phyloP scores from a whole-genome alignment of 1,140 invertebrate species.

The Aleiodes sp. region DNA sequence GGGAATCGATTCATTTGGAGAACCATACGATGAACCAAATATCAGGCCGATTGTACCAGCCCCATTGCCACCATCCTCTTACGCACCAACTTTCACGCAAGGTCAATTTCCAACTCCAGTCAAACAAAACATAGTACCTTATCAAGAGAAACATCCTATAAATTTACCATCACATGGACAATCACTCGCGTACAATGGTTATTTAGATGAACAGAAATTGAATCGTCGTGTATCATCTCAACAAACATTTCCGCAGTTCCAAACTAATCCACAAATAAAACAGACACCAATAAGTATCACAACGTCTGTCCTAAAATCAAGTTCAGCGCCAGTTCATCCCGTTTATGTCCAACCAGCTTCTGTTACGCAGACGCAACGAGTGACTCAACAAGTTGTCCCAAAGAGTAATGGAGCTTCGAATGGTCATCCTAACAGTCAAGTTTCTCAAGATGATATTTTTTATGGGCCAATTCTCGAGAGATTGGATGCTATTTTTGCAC shows the following conservation, averaged over 20 bases:
- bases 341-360: slow-evolving; percentile 4
- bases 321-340: background rate
- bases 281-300: slow-evolving; percentile 2
- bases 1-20: slow-evolving; percentile 60
- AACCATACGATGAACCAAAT: slow-evolving; percentile 46
- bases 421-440: slow-evolving; percentile 24
- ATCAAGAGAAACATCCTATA: slow-evolving; percentile 40
- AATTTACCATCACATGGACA: slow-evolving; percentile 44
- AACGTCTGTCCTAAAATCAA: background rate
- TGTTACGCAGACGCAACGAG: slow-evolving; percentile 2
- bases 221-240: slow-evolving; percentile 39
- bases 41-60: slow-evolving; percentile 23
- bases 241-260: slow-evolving; percentile 24
- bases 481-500: slow-evolving; percentile 77
- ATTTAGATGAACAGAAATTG: slow-evolving; percentile 45
- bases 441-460: slow-evolving; percentile 73
- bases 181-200: slow-evolving; percentile 55
- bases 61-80: slow-evolving; percentile 15
- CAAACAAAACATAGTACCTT: slow-evolving; percentile 8
- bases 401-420: background rate
- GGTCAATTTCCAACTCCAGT: slow-evolving; percentile 40
- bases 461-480: slow-evolving; percentile 80
- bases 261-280: slow-evolving; percentile 11
- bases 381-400: slow-evolving; percentile 3
- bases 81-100: slow-evolving; percentile 39